Percentiles rank a stretch among this genome's conserved stretches.
Conservation (phyloP, 2,113 vertebrate genomes). For the Bostrychus sinensis region DNA sequence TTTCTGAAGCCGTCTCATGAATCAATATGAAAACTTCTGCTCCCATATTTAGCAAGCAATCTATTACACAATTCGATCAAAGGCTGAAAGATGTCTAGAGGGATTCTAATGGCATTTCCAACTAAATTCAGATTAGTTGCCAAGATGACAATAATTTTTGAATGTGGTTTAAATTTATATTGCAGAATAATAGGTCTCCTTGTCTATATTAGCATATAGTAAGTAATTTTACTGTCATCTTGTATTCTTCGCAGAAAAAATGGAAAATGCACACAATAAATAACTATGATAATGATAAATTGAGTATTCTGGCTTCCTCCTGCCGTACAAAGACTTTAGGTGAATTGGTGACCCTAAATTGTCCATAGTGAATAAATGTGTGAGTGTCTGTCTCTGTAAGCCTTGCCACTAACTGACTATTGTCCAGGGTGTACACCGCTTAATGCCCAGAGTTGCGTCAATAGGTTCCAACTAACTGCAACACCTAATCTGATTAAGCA, state of each 20-base stretch:
- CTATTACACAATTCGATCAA: constrained; percentile 29
- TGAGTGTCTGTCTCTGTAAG: too few relatives aligned
- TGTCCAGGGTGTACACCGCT: too few relatives aligned
- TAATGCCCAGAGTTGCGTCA: too few relatives aligned
- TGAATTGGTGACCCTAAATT: too few relatives aligned
- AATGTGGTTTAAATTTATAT: constrained; percentile 35
- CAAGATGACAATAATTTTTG: constrained; percentile 31
- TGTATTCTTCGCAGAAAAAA: background rate
- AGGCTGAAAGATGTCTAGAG: constrained; percentile 22
- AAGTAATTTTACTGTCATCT: background rate
- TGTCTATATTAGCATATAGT: constrained; percentile 21
- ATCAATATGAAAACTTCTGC: constrained; percentile 45
- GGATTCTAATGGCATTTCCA: constrained; percentile 35
- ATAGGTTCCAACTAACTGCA: too few relatives aligned
- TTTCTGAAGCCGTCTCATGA: constrained; percentile 28
- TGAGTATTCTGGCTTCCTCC: too few relatives aligned
- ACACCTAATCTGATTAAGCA: too few relatives aligned
- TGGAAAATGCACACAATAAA: background rate
- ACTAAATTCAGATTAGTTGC: constrained; percentile 43
- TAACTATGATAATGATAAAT: background rate
- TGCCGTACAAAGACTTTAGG: too few relatives aligned
- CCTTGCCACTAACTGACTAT: too few relatives aligned
- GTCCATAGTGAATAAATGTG: too few relatives aligned
- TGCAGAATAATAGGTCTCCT: constrained; percentile 45
- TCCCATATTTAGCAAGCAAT: constrained; percentile 36